A percentile compares a stretch with the other conserved stretches of the same genome.
Conservation (phyloP, 2,113 vertebrate genomes). For the Brachirus orientalis region DNA sequence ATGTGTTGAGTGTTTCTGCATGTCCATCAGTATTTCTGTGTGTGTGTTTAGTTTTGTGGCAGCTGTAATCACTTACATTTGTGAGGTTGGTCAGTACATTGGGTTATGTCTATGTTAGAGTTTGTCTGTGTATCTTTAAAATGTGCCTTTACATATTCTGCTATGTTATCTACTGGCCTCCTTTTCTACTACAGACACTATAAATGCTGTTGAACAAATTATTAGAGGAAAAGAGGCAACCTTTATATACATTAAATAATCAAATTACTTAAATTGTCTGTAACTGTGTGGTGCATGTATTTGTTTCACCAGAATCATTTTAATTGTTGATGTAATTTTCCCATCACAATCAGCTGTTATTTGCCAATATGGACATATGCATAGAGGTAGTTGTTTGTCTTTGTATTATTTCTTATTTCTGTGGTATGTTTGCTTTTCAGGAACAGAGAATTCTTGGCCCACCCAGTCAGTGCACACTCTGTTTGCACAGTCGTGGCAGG, state of each 20-base stretch:
- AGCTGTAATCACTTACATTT: conserved; percentile 30
- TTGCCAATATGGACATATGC: no score
- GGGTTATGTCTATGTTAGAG: conserved; percentile 7
- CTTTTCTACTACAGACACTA: no score
- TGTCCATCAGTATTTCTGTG: conserved; percentile 21
- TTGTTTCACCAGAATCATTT: no score
- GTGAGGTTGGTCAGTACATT: conserved; percentile 30
- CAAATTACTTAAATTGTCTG: no score
- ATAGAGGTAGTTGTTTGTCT: not conserved
- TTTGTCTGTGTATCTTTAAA: conserved; percentile 1
- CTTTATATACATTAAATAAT: no score
- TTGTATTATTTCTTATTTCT: conserved; percentile 24
- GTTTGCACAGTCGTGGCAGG: conserved; percentile 43
- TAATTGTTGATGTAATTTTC: no score
- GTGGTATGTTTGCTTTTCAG: conserved; percentile 50
- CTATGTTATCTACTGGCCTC: conserved; percentile 14
- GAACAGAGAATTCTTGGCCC: conserved; percentile 24
- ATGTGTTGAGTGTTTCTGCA: conserved; percentile 23
- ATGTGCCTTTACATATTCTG: not conserved
- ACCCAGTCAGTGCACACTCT: conserved; percentile 27
- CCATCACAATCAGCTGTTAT: no score
- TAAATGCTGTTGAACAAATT: no score
- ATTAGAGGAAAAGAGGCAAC: no score
- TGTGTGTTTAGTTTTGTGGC: conserved; percentile 24
- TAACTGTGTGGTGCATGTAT: no score